Base-by-base conservation (phyloP, 1,140 invertebrate species). In the Drosophila littoralis region DNA sequence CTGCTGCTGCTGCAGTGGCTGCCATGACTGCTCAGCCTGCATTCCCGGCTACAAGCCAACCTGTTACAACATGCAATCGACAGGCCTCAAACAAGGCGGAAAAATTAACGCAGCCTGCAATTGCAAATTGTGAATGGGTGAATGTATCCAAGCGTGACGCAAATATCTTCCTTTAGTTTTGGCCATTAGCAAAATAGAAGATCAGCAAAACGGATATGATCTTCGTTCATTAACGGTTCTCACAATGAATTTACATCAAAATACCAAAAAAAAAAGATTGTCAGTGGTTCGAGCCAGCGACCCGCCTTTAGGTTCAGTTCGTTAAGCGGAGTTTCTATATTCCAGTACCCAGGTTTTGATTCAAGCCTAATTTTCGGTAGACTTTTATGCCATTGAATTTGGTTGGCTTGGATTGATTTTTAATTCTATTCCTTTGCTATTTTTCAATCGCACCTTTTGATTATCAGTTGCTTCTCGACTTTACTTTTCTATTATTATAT, bases 11-110 rank as follows among this genome's bases (percentile, higher is more conserved):
- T 42, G 51, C 17, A 36, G 33, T 6, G 13, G 48, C 54, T 51
- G 17, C 6, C 45, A 22, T 22, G 48, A 50, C 22, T 58, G 59
- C 70, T 48, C 69, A 50, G 28, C 46, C 51, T 51, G 69, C 69
- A 77, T 73, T 77, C 70, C 68, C 70, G 59, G 52, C 42, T 65
- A 15, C 55, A 64, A 75, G 57, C 61, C 75, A 77, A 77, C 75
- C 75, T 77, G 75, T 75, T 77, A 77, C 52, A 65, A 77, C 75
- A 77, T 77, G 75, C 75, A 69, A 77, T 77, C 75, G 75, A 77
- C 75, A 77, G 75, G 75, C 69, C 61, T 61, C 45, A 58, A 70
- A 64, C 71, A 74, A 69, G 66, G 57, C 71, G 71, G 71, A 60
- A 66, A 73, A 72, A 40, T 17, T n/a, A 66, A 22, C 46, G 46